Percentiles rank a stretch among this genome's conserved stretches.
Evolutionary conservation across 2,888 invertebrate species (phyloP).

Genomic region (Eurytoma adleriae): DNA sequence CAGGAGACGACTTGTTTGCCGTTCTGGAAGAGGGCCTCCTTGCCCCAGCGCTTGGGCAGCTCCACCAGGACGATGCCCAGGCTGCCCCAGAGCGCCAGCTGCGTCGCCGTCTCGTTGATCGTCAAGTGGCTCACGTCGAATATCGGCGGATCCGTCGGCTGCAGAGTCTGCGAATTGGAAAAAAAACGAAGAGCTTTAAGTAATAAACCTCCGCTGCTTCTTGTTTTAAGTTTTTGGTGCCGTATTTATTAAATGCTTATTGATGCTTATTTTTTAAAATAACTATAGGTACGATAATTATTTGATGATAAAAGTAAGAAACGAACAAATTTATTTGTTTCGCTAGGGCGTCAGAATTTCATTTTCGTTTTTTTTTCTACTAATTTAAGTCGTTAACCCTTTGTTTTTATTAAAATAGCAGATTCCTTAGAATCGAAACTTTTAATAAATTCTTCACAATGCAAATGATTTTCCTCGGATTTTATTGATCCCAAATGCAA

Average conservation of each 20-base stretch:
- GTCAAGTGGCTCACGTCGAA: constrained; percentile 83
- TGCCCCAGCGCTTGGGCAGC: constrained; percentile 85
- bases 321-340: constrained; percentile 67
- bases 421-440: too few species aligned
- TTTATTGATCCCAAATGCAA: too few species aligned
- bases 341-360: constrained; percentile 60
- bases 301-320: constrained; percentile 4
- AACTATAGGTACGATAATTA: not conserved
- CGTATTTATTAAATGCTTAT: too few species aligned
- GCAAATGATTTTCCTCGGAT: too few species aligned
- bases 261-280: not conserved
- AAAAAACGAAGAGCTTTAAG: not conserved
- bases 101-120: constrained; percentile 82
- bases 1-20: constrained; percentile 84
- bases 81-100: constrained; percentile 84
- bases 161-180: constrained; percentile 80
- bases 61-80: constrained; percentile 84
- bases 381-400: too few species aligned
- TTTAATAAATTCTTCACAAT: too few species aligned
- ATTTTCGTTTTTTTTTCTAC: constrained; percentile 53
- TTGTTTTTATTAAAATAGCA: too few species aligned
- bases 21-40: constrained; percentile 82
- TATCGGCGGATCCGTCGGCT: constrained; percentile 82
- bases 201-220: not conserved
- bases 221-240: too few species aligned